Conservation (phyloP, 2,113 vertebrate species). For the Hydrochoerus hydrochaeris region DNA sequence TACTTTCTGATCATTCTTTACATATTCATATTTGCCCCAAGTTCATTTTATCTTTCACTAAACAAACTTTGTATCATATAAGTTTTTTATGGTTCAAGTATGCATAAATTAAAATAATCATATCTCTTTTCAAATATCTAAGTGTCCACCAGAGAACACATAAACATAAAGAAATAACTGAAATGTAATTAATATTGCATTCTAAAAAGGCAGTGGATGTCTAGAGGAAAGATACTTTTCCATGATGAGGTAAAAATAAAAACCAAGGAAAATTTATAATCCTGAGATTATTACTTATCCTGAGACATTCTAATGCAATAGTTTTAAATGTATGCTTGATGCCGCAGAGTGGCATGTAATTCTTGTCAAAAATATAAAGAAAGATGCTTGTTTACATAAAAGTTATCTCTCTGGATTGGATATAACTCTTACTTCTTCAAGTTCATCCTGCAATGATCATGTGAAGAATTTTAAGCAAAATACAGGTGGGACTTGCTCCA, state of each 20-base stretch:
- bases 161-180: neutral
- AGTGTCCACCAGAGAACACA: neutral
- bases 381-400: neutral
- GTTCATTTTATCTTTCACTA: too few species aligned
- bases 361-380: neutral
- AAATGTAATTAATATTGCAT: neutral
- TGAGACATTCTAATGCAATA: neutral
- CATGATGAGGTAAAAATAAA: neutral
- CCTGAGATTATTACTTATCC: neutral
- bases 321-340: neutral
- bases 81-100: too few species aligned
- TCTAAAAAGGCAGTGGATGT: neutral
- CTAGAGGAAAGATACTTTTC: neutral
- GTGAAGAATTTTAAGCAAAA: neutral
- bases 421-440: neutral
- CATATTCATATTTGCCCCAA: too few species aligned
- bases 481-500: neutral
- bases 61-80: too few species aligned
- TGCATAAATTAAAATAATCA: too few species aligned
- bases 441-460: neutral
- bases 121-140: too few species aligned
- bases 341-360: neutral
- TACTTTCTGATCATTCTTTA: too few species aligned
- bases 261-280: neutral
- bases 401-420: neutral